These are phyloP conservation scores for Microctenopoma stevenorrisi DNA, from an alignment of 2,797 vertebrate species.

Conservation along the genomic window DNA sequence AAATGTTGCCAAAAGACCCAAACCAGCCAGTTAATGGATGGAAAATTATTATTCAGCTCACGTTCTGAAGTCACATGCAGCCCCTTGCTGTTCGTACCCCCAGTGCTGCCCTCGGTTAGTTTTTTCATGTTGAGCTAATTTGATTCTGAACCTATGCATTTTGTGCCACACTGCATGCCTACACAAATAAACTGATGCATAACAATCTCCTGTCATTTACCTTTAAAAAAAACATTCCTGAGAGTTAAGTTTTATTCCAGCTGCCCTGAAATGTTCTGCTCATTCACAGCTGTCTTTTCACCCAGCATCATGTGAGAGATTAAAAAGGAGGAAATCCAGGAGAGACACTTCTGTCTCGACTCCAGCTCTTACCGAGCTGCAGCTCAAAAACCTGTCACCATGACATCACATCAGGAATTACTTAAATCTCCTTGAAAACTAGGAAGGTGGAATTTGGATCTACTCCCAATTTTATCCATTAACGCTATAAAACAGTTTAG, in stretches of 20 bases:
- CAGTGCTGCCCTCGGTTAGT: not conserved
- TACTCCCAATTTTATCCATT: conserved; percentile 10
- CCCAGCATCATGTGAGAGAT: not conserved
- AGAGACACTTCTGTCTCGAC: conserved; percentile 13
- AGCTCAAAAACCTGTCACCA: conserved; percentile 4
- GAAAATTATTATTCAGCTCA: not conserved
- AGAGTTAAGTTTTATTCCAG: too few species aligned
- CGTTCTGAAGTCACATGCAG: not conserved
- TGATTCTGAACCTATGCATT: too few species aligned
- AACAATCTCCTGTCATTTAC: too few species aligned
- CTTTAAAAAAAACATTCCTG: too few species aligned
- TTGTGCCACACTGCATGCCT: too few species aligned
- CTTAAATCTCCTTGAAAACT: conserved; percentile 22
- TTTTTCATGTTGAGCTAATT: not conserved
- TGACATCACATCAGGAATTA: conserved; percentile 33
- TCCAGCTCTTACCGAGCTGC: conserved; percentile 2
- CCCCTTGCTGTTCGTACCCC: not conserved
- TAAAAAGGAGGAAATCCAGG: conserved; percentile 25
- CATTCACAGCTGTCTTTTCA: conserved; percentile 28
- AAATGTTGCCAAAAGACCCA: not conserved
- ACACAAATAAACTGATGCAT: too few species aligned
- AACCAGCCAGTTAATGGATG: too few species aligned
- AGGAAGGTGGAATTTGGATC: conserved; percentile 9
- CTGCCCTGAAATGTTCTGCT: not conserved
- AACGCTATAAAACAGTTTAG: conserved; percentile 8